Base-by-base conservation (phyloP, 2,113 vertebrate species). In the Chamaea fasciata region DNA sequence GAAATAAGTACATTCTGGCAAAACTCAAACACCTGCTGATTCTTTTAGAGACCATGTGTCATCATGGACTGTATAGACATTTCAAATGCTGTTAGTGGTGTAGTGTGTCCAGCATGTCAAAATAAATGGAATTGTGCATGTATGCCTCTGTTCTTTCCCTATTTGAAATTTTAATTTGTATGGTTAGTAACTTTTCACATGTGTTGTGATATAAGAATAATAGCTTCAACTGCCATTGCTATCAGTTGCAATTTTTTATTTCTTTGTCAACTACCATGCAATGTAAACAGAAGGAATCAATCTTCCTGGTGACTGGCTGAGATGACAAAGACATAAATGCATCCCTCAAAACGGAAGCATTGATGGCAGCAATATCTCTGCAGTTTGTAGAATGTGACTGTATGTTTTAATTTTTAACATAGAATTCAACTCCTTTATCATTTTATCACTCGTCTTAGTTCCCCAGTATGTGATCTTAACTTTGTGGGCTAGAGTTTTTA, bases 121-220 rank as follows among this genome's bases (percentile, higher is more conserved):
- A 78, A 73, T 65, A 83, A 92, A 59, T 18, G 15, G 23, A 88
- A 31, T 22, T 55, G 27, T 50, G 28, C 44, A 69, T 89, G n/a
- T 65, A 33, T 87, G 53, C 26, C 41, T 88, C 39, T 88, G 7
- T 74, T 75, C 23, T 87, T 89, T 71, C 15, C 28, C 20, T 60
- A 2, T 68, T 87, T 83, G 73, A 84, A 89, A 95, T 75, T 78
- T 57, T 59, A 24, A 60, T 91, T 63, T 78, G 2, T 68, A 13
- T 77, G 52, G 52, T 87, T 95, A 89, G 13, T 91, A 82, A 89
- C 57, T 96, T 90, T 60, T 94, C 69, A 41, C 57, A 69, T 83
- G 81, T 95, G 77, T 35, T 89, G 28, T 69, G 73, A 67, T 44
- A 56, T 53, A 73, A 86, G 69, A 83, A 83, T 33, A 90, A 42